These are phyloP conservation scores for Cyclopterus lumpus DNA, from an alignment of 2,797 vertebrate species.

Conservation along the genomic window DNA sequence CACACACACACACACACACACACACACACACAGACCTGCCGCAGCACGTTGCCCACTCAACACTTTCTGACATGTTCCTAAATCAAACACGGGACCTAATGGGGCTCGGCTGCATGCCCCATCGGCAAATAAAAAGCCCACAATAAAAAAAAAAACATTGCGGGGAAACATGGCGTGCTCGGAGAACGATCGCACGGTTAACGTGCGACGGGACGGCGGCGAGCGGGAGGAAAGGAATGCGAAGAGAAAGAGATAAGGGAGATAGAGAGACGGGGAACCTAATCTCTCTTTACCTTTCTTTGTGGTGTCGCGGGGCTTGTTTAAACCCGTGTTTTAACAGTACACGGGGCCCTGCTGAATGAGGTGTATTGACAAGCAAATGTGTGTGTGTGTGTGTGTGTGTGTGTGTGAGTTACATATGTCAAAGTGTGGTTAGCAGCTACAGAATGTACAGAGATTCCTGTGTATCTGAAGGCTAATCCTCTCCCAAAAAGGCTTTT, in stretches of 20 bases:
- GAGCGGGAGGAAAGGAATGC: background rate
- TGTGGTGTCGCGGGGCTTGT: constrained; percentile 54
- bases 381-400: constrained; percentile 2
- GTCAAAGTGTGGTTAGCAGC: constrained; percentile 34
- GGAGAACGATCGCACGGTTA: background rate
- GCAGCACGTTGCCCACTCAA: background rate
- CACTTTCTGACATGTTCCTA: constrained; percentile 44
- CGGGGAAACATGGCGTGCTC: background rate
- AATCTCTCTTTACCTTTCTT: constrained; percentile 25
- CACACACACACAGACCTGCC: background rate
- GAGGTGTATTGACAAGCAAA: constrained; percentile 50
- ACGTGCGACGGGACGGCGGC: background rate
- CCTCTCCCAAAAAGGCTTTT: constrained; percentile 42
- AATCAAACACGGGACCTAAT: background rate
- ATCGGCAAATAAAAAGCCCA: constrained; percentile 18
- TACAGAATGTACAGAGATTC: constrained; percentile 48
- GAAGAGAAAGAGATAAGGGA: background rate
- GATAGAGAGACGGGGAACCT: constrained; percentile 21
- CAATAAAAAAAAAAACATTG: constrained; percentile 16
- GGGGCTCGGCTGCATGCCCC: background rate
- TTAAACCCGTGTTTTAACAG: constrained; percentile 47
- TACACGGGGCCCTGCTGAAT: background rate
- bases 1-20: background rate
- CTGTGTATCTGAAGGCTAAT: constrained; percentile 48
- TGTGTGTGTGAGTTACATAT: constrained; percentile 14